Base-by-base conservation (phyloP, 2,113 vertebrate genomes). In the Alces alces region DNA sequence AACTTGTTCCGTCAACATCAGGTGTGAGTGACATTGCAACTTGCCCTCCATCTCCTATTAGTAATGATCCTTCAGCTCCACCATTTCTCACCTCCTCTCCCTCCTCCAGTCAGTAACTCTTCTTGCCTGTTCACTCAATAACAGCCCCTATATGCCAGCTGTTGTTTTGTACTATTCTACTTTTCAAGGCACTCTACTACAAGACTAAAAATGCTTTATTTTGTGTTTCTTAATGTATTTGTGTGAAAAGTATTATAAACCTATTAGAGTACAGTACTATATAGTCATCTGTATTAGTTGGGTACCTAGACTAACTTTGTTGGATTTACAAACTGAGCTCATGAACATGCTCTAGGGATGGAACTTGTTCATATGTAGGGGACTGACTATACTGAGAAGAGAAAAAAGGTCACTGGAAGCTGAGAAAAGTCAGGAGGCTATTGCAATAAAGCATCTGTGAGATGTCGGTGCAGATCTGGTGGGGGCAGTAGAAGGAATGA, bases 381-480 rank as follows among this genome's bases (percentile, higher is more conserved):
- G 10, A 3, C 66, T 23, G 39, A 70, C 2, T 39, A 6, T 19
- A 1, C 15, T 66, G 33, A 91, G 33, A 86, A 86, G 16, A 57
- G 21, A 66, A 6, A n/a, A 19, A 87, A n/a, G 16, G 16, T 5
- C 27, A 19, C 11, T 14, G 16, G 30, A 78, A 83, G 13, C 6
- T 85, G 55, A 82, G 25, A 90, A 28, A 79, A 86, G 2, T 45
- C 11, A 73, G 14, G 7, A 64, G 43, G 6, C 2, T 73, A 13
- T 27, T 54, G 1, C 3, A 57, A 4, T 27, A 87, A 66, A 25
- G 21, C 33, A 0, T 1, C 36, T 55, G 1, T 16, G 16, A 39
- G 4, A 12, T 2, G 16, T 4, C 52, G 15, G 8, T 11, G 12
- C 6, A 23, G 13, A 33, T 33, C n/a, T 25, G 39, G 6, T 5